Evolutionary conservation across 2,797 vertebrate species (phyloP).

Genomic region (Philypnodon macrostomus): DNA sequence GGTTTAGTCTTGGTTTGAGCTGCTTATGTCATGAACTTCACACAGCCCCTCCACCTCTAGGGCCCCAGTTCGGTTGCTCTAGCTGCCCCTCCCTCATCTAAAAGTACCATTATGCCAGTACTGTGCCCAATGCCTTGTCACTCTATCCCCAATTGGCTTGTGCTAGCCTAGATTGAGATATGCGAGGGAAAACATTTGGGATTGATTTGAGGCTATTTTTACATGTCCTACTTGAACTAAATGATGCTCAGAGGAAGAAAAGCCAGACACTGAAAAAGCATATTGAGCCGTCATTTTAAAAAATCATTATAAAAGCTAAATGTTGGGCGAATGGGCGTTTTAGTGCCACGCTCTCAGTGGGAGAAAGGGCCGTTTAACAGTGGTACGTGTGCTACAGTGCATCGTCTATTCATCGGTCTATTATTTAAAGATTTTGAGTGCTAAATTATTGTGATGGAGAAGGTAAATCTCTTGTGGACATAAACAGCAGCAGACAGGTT

Average conservation of each 20-base stretch:
- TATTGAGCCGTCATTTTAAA: conserved; percentile 44
- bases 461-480: conserved; percentile 28
- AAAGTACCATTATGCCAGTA: conserved; percentile 50
- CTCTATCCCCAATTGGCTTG: conserved; percentile 67
- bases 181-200: conserved; percentile 72
- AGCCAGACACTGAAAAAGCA: conserved; percentile 34
- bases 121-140: conserved; percentile 40
- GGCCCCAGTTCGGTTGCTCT: too few species aligned
- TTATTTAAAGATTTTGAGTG: conserved; percentile 27
- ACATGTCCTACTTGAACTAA: conserved; percentile 79
- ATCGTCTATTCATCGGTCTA: conserved; percentile 16
- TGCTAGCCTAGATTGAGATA: conserved; percentile 76
- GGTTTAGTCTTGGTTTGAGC: too few species aligned
- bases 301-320: conserved; percentile 52
- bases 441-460: conserved; percentile 28
- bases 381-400: conserved; percentile 2
- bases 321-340: conserved; percentile 24
- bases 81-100: too few species aligned
- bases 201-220: conserved; percentile 84
- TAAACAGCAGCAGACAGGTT: conserved; percentile 21
- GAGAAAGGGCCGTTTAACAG: conserved; percentile 25
- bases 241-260: conserved; percentile 57
- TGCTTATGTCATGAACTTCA: too few species aligned
- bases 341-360: conserved; percentile 28
- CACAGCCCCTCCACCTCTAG: too few species aligned